These are phyloP conservation scores for Temnothorax nylanderi DNA, from an alignment of 1,140 invertebrate genomes.

Conservation along the genomic window DNA sequence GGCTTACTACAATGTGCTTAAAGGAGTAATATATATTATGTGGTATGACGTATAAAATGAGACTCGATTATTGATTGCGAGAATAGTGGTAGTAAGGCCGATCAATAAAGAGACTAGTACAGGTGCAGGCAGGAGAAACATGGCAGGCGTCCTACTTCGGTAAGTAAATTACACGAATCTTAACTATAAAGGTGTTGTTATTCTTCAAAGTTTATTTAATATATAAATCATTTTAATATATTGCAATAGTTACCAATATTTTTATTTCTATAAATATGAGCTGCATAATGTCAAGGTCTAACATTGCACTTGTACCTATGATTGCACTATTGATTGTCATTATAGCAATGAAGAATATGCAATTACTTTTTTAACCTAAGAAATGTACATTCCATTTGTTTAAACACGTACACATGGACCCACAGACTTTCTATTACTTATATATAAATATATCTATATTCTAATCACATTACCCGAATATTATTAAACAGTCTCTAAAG, in stretches of 20 bases:
- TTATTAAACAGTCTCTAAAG: not conserved
- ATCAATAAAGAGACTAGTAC: constrained; percentile 80
- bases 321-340: not conserved
- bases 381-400: not conserved
- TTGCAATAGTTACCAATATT: not conserved
- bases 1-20: not conserved
- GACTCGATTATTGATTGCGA: constrained; percentile 62
- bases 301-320: not conserved
- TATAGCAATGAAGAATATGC: not conserved
- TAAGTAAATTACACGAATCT: constrained; percentile 68
- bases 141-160: constrained; percentile 81
- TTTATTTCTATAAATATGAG: not conserved
- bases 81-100: constrained; percentile 55
- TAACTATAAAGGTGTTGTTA: not conserved
- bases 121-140: constrained; percentile 69
- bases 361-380: not conserved
- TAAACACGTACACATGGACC: not conserved
- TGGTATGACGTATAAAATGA: constrained; percentile 10
- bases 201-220: not conserved
- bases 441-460: not conserved
- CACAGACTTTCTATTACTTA: not conserved
- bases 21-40: not conserved
- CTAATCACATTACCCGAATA: not conserved
- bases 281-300: not conserved
- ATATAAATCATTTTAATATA: not conserved